Conservation (phyloP, 2,888 invertebrate genomes). For the Leucophenga montana region DNA sequence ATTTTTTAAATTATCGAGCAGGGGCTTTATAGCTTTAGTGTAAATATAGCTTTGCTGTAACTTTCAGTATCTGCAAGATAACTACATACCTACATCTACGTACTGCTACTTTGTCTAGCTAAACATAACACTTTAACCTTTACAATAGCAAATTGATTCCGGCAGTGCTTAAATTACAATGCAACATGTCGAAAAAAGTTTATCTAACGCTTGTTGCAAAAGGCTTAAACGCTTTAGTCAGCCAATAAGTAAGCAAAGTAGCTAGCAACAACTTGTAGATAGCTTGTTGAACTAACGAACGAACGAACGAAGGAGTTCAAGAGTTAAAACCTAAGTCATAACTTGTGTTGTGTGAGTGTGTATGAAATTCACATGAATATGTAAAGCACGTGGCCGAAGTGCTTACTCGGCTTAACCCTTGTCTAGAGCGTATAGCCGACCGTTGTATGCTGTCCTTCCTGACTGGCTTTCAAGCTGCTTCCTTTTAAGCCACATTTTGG, state of each 20-base stretch:
- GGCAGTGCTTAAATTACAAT: neutral
- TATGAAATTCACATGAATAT: conserved; percentile 2
- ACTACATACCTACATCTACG: too few relatives aligned
- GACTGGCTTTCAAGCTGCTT: neutral
- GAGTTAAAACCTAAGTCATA: conserved; percentile 10
- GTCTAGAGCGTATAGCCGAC: conserved; percentile 1
- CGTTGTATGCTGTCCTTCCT: neutral
- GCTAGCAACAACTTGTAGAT: too few relatives aligned
- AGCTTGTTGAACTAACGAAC: too few relatives aligned
- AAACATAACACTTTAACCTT: too few relatives aligned
- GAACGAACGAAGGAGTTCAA: neutral
- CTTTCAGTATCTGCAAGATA: too few relatives aligned
- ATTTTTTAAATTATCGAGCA: too few relatives aligned
- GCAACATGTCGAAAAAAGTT: neutral
- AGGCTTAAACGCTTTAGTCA: conserved; percentile 1
- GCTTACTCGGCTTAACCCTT: conserved; percentile 13
- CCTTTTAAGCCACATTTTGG: conserved; percentile 4
- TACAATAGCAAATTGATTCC: neutral
- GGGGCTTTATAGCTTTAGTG: too few relatives aligned
- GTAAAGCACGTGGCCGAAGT: conserved; percentile 4
- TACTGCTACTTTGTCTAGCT: too few relatives aligned
- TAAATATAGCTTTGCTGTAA: too few relatives aligned
- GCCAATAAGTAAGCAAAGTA: too few relatives aligned
- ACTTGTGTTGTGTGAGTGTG: neutral
- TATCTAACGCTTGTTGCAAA: neutral